A percentile compares a stretch with the other conserved stretches of the same genome.
These are phyloP conservation scores for Regulus satrapa DNA, from an alignment of 2,113 vertebrate species.

Conservation along the genomic window DNA sequence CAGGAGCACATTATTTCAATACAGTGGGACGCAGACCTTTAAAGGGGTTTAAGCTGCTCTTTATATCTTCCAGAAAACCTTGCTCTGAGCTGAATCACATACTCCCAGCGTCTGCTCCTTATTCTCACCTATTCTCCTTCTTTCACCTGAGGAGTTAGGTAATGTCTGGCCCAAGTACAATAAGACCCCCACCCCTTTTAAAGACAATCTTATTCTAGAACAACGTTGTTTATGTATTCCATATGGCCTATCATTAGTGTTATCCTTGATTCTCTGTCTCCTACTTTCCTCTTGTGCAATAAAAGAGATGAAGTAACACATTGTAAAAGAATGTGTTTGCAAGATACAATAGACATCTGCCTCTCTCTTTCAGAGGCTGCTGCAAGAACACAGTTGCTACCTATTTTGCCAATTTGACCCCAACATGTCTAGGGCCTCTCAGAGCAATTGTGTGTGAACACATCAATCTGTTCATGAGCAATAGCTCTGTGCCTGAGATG, in stretches of 20 bases:
- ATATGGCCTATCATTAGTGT: slow-evolving; percentile 25
- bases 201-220: slow-evolving; percentile 21
- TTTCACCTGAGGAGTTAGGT: slow-evolving; percentile 47
- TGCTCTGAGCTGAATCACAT: background rate
- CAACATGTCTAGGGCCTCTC: background rate
- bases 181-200: background rate
- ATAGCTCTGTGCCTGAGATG: background rate
- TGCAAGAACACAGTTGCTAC: slow-evolving; percentile 32
- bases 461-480: background rate
- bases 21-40: background rate
- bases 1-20: background rate
- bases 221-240: slow-evolving; percentile 60
- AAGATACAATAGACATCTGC: slow-evolving; percentile 47
- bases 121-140: slow-evolving; percentile 46
- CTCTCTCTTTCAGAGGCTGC: slow-evolving; percentile 54
- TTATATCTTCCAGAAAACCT: slow-evolving; percentile 47
- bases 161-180: slow-evolving; percentile 40
- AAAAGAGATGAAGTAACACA: slow-evolving; percentile 53
- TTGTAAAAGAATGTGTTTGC: slow-evolving; percentile 60
- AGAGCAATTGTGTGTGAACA: background rate
- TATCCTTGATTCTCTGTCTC: slow-evolving; percentile 46
- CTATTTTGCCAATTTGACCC: slow-evolving; percentile 45
- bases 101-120: slow-evolving; percentile 3
- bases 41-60: background rate
- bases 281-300: slow-evolving; percentile 31